phyloP scores from a whole-genome alignment of 2,888 invertebrate genomes.

The Pachycephus smyrnensis region DNA sequence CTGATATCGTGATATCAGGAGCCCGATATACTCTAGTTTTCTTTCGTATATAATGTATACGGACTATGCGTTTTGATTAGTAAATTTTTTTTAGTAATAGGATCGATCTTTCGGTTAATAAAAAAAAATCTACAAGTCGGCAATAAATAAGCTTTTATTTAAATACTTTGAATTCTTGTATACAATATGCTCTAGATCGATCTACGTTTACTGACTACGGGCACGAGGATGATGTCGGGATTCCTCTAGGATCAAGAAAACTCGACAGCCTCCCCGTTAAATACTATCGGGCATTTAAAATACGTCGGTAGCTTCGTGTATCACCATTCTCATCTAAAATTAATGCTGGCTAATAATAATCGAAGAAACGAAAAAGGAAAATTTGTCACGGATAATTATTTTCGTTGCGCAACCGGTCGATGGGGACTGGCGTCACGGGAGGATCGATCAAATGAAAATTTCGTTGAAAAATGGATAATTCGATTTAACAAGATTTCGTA shows the following conservation, averaged over 20 bases:
- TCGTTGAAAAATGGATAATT: neutral
- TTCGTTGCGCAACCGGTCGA: neutral
- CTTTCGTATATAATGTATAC: neutral
- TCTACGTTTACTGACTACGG: conserved; percentile 36
- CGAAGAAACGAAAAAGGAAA: no score
- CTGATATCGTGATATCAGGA: neutral
- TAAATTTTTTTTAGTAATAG: neutral
- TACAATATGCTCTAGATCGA: conserved; percentile 52
- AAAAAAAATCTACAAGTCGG: conserved; percentile 22
- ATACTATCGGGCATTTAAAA: conserved; percentile 32
- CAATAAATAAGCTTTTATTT: conserved; percentile 62
- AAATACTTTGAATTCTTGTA: conserved; percentile 53
- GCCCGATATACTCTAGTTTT: neutral
- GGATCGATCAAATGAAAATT: neutral
- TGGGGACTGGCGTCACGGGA: neutral
- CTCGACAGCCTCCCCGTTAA: conserved; percentile 9
- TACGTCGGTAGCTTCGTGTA: conserved; percentile 7
- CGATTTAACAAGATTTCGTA: neutral
- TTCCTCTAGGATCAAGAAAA: neutral
- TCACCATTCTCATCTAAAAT: conserved; percentile 5
- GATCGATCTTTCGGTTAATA: neutral
- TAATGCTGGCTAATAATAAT: conserved; percentile 5
- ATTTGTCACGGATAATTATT: neutral
- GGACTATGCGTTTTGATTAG: neutral
- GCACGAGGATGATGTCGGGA: conserved; percentile 35